Evolutionary conservation across 2,888 invertebrate genomes (phyloP), one percentile per base, ranked within the genome.

Genomic region (Apoda limacodes): DNA sequence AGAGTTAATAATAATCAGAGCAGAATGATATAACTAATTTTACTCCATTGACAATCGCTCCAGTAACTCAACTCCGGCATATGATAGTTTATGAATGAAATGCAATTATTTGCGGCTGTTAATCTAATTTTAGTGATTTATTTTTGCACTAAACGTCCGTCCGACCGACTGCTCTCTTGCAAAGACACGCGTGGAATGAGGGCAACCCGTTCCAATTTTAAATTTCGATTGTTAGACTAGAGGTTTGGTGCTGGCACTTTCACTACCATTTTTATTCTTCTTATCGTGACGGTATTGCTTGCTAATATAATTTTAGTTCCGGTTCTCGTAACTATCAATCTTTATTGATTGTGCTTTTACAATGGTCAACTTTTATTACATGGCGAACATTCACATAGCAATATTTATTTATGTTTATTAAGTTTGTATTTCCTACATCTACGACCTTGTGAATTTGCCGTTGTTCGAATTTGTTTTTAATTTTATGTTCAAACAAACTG

Each of bases 171-270:
- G 62, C 55, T 58, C 65, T 58, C 61, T 60, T 51, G 58, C 60
- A 50, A 62, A 61, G 66, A 50, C 59, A 48, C 58, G 51, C 45
- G 37, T 28, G 64, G 65, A 78, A 76, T 76, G 76, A 63, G 76
- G 76, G 66, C 75, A 62, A 35, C 42, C 45, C 53, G 69, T 67
- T 71, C 72, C 74, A 72, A 67, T 76, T 76, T 72, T 71, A 69
- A 69, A 71, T 67, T 69, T 64, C 63, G 58, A 69, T 65, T 68
- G 62, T 62, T 57, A 54, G 52, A 45, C 45, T 45, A 45, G 44
- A 46, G 46, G 47, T 46, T 53, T 45, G 50, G 52, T 54, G 47
- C 46, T 50, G 51, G 46, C 52, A 68, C 72, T 72, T 76, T 75
- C 72, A 65, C 72, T 68, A 43, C 34, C 40, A 38, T 40, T 48